Conservation (phyloP, 1,140 invertebrate genomes). For the Antheraea pernyi region DNA sequence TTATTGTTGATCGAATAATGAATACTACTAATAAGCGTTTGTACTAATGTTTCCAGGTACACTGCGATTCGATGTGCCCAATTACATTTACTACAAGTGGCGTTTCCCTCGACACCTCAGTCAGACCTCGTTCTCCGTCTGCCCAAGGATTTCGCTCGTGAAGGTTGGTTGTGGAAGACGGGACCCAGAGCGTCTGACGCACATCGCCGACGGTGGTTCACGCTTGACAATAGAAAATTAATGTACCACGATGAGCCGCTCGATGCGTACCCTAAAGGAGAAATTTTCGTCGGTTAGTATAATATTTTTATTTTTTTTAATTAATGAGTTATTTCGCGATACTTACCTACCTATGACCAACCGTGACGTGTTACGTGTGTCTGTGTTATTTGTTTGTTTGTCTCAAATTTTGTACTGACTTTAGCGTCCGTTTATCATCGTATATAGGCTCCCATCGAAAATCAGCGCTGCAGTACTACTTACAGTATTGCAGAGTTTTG, state of each 20-base stretch:
- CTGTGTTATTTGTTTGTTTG: no score
- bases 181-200: constrained; percentile 89
- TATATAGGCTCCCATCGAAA: no score
- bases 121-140: constrained; percentile 87
- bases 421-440: no score
- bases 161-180: constrained; percentile 95
- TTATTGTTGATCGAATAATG: no score
- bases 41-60: constrained; percentile 86
- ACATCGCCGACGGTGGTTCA: constrained; percentile 93
- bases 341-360: no score
- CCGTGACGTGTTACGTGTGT: no score
- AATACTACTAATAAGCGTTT: not conserved
- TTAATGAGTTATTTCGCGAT: not conserved
- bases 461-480: no score
- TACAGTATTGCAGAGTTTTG: no score
- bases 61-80: constrained; percentile 93
- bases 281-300: constrained; percentile 88
- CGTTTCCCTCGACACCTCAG: constrained; percentile 89
- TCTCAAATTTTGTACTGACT: no score
- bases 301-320: not conserved
- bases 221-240: constrained; percentile 91
- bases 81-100: constrained; percentile 89
- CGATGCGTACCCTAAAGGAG: constrained; percentile 93
- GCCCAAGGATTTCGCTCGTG: constrained; percentile 89
- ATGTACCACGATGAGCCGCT: constrained; percentile 94